These are phyloP conservation scores for Teleiodes luculella DNA, from an alignment of 2,888 invertebrate genomes.

Conservation along the genomic window DNA sequence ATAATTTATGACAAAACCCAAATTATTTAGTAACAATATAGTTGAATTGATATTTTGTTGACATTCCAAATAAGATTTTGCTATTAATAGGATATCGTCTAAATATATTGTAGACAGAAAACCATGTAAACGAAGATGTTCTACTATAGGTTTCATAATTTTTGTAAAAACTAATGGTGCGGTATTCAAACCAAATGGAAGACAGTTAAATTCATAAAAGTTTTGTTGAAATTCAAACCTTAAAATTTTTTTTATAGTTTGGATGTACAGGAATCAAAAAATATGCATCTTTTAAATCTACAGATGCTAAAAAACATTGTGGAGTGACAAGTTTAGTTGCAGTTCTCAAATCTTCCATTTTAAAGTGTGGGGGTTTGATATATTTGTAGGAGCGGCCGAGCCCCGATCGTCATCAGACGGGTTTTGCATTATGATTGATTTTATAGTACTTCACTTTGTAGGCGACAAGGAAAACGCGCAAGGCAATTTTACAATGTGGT, in stretches of 20 bases:
- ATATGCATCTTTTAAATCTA: too few species aligned
- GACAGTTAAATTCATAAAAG: conserved; percentile 1
- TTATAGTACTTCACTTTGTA: too few species aligned
- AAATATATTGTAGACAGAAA: too few species aligned
- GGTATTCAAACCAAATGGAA: conserved; percentile 4
- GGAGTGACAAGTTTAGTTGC: not conserved
- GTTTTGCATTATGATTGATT: too few species aligned
- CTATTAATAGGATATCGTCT: conserved; percentile 4
- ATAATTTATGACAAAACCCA: not conserved
- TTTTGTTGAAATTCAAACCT: not conserved
- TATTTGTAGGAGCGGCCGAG: too few species aligned
- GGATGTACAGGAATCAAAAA: too few species aligned
- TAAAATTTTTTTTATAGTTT: too few species aligned
- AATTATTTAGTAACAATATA: not conserved
- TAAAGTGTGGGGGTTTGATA: not conserved
- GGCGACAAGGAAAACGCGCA: too few species aligned
- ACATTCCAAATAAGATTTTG: not conserved
- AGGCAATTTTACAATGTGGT: too few species aligned
- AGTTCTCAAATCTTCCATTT: not conserved
- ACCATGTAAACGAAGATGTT: not conserved
- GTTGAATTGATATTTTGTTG: not conserved
- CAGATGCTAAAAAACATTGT: not conserved
- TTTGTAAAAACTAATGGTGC: too few species aligned
- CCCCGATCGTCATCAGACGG: too few species aligned
- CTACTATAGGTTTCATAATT: not conserved